Conservation (phyloP, 2,113 vertebrate species). For the Balaeniceps rex region DNA sequence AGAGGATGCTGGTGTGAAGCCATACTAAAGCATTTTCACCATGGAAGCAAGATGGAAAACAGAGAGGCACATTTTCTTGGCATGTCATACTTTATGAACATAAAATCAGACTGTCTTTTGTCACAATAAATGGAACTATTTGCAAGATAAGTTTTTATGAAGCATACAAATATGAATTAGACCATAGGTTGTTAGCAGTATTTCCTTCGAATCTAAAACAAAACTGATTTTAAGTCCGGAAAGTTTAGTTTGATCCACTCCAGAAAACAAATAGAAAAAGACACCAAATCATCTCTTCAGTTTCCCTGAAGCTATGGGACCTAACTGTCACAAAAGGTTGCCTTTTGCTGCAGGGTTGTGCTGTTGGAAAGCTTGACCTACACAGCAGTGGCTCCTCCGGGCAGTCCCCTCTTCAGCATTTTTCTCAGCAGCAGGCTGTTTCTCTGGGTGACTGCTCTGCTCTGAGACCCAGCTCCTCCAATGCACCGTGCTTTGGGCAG, state of each 20-base stretch:
- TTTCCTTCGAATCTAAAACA: background rate
- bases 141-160: background rate
- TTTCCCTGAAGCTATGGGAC: constrained; percentile 11
- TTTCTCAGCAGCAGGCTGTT: background rate
- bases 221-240: constrained; percentile 8
- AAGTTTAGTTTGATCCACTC: constrained; percentile 5
- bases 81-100: background rate
- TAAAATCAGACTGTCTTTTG: background rate
- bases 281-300: background rate
- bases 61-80: background rate
- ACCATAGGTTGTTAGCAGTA: background rate
- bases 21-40: background rate
- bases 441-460: background rate
- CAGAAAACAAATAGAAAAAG: constrained; percentile 26
- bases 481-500: background rate
- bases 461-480: background rate
- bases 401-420: background rate
- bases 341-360: background rate
- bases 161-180: background rate
- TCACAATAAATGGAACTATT: background rate
- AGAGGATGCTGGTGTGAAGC: background rate
- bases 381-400: background rate
- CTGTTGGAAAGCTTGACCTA: background rate
- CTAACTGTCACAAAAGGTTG: constrained; percentile 27
- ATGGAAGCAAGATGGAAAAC: background rate